Conservation (phyloP, 2,113 vertebrate species). For the Myrmecophaga tridactyla region DNA sequence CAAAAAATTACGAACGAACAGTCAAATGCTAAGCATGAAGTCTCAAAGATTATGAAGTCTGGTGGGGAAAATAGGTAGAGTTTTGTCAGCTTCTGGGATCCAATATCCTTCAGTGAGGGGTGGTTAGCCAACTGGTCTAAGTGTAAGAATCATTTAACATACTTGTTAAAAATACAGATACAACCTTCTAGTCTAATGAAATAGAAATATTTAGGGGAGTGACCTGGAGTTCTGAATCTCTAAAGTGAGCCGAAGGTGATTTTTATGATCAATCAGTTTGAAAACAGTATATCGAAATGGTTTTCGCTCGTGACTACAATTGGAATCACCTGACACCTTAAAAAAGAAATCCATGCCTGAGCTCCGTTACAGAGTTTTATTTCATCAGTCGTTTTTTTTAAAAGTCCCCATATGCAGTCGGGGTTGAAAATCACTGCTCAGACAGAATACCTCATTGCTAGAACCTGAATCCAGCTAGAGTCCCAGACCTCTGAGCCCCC, state of each 20-base stretch:
- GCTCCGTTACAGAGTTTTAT: not conserved
- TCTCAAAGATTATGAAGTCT: not conserved
- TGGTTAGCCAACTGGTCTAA: not conserved
- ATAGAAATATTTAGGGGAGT: not conserved
- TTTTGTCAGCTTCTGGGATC: not conserved
- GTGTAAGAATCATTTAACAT: not conserved
- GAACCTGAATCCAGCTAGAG: not conserved
- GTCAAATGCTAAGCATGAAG: not conserved
- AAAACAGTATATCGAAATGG: not conserved
- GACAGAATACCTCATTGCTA: not conserved
- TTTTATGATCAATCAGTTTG: not conserved
- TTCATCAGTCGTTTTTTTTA: not conserved
- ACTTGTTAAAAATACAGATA: not conserved
- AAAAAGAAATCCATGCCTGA: not conserved
- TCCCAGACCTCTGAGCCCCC: not conserved
- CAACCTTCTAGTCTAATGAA: not conserved
- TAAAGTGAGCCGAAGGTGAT: not conserved
- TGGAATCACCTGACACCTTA: not conserved
- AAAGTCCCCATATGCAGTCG: not conserved
- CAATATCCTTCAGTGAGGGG: not conserved
- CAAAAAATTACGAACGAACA: not conserved
- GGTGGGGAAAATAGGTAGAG: not conserved
- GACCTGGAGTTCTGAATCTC: not conserved
- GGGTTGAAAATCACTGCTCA: not conserved
- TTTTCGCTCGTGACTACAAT: not conserved